These are phyloP conservation scores for Megalops cyprinoides DNA, from an alignment of 2,797 vertebrate species.

Conservation along the genomic window DNA sequence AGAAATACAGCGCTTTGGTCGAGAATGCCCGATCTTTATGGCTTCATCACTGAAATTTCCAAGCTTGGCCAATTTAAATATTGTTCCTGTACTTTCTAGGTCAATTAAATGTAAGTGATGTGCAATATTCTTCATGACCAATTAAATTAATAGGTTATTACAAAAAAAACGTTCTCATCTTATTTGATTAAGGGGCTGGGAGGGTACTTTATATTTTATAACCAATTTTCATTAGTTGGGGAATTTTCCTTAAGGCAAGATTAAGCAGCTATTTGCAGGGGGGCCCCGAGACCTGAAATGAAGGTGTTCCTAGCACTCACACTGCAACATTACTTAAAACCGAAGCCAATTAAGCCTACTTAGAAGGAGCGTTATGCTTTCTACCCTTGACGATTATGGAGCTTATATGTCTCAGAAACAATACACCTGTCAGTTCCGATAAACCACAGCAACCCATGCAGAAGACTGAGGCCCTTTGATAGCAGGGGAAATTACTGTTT, in stretches of 20 bases:
- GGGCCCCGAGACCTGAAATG: conserved; percentile 85
- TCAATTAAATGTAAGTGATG: conserved; percentile 99
- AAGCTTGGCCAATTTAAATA: conserved; percentile 90
- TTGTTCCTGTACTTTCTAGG: conserved; percentile 96
- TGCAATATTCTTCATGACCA: conserved; percentile 98
- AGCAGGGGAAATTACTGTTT: conserved; percentile 77
- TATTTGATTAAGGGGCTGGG: conserved; percentile 97
- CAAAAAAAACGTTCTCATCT: conserved; percentile 82
- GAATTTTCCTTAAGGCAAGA: conserved; percentile 96
- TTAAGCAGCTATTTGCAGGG: conserved; percentile 91
- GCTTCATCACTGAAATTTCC: conserved; percentile 79
- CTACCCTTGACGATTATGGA: conserved; percentile 82
- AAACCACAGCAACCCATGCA: conserved; percentile 82
- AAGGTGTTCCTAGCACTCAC: conserved; percentile 90
- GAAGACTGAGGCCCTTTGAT: conserved; percentile 74
- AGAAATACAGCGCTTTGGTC: conserved; percentile 52
- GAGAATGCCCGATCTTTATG: conserved; percentile 75
- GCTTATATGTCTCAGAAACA: conserved; percentile 86
- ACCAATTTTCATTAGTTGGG: conserved; percentile 97
- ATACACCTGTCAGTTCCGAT: conserved; percentile 90
- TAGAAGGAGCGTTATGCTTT: conserved; percentile 80
- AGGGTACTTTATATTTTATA: conserved; percentile 98
- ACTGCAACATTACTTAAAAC: conserved; percentile 93
- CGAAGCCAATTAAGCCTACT: conserved; percentile 94
- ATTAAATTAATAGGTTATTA: conserved; percentile 99